Conservation (phyloP, 2,888 invertebrate species). For the Drosophila leonis region DNA sequence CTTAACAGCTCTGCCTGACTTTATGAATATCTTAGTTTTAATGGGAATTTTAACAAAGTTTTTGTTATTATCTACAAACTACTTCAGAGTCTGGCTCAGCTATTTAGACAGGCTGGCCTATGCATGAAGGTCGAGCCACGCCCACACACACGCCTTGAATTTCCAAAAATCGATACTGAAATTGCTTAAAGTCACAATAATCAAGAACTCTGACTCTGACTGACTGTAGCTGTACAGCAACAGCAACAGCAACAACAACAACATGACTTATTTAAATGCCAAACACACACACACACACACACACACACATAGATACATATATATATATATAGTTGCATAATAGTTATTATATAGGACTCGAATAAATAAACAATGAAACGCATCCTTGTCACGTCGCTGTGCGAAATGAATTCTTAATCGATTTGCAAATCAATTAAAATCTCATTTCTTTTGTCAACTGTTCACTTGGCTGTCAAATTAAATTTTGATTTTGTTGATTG, state of each 20-base stretch:
- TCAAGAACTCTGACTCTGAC: neutral
- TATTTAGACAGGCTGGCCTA: neutral
- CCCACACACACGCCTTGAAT: no score
- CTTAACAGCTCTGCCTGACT: no score
- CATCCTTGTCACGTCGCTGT: constrained; percentile 6
- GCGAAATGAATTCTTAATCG: constrained; percentile 5
- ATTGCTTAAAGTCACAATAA: constrained; percentile 8
- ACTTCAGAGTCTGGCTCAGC: neutral
- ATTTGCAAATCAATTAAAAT: constrained; percentile 28
- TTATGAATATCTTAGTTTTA: neutral
- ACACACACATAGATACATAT: neutral
- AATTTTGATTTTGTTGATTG: constrained; percentile 36
- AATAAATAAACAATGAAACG: constrained; percentile 3
- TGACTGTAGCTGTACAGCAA: neutral
- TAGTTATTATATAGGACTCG: neutral
- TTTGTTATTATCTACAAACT: neutral
- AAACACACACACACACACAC: neutral
- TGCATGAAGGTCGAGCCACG: neutral
- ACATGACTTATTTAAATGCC: neutral
- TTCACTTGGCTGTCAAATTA: constrained; percentile 34
- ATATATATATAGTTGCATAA: constrained; percentile 1
- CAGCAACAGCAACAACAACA: neutral
- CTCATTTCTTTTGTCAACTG: constrained; percentile 38
- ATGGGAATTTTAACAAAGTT: neutral
- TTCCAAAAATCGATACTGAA: neutral